A percentile compares a stretch with the other conserved stretches of the same genome.
phyloP scores from a whole-genome alignment of 2,113 vertebrate species.

The Phoxinus phoxinus region DNA sequence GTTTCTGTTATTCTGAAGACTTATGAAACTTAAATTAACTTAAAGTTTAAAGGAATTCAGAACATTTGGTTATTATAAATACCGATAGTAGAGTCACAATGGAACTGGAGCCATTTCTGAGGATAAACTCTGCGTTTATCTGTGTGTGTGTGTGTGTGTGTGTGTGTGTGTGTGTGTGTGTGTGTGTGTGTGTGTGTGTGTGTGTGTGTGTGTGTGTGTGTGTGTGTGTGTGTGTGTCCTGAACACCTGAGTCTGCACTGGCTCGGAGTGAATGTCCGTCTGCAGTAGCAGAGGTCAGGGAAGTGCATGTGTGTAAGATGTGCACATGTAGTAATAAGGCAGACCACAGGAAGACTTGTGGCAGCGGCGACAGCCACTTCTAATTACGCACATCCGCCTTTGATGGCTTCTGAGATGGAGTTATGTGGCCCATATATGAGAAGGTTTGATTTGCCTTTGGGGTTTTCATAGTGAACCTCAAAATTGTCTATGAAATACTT shows the following conservation, averaged over 20 bases:
- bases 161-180: neutral
- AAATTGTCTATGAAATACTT: neutral
- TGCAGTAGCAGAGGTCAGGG: slow-evolving; percentile 27
- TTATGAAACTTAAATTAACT: too few species aligned
- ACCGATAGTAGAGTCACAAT: neutral
- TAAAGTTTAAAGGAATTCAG: neutral
- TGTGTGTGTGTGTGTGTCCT: neutral
- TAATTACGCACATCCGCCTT: slow-evolving; percentile 66
- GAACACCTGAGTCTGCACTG: slow-evolving; percentile 21
- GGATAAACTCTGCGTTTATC: neutral
- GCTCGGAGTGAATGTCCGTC: neutral
- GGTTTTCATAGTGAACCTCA: neutral
- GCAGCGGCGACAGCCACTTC: slow-evolving; percentile 62
- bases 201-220: too few species aligned
- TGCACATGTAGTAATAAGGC: neutral
- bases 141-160: neutral
- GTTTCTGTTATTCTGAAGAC: too few species aligned
- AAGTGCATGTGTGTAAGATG: slow-evolving; percentile 9
- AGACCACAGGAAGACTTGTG: slow-evolving; percentile 54
- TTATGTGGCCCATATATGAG: slow-evolving; percentile 2
- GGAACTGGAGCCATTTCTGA: neutral
- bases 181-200: neutral
- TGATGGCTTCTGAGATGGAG: slow-evolving; percentile 25
- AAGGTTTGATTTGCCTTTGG: neutral
- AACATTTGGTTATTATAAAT: neutral